These are phyloP conservation scores for Coryphaenoides rupestris DNA, from an alignment of 2,113 vertebrate genomes.

Conservation along the genomic window DNA sequence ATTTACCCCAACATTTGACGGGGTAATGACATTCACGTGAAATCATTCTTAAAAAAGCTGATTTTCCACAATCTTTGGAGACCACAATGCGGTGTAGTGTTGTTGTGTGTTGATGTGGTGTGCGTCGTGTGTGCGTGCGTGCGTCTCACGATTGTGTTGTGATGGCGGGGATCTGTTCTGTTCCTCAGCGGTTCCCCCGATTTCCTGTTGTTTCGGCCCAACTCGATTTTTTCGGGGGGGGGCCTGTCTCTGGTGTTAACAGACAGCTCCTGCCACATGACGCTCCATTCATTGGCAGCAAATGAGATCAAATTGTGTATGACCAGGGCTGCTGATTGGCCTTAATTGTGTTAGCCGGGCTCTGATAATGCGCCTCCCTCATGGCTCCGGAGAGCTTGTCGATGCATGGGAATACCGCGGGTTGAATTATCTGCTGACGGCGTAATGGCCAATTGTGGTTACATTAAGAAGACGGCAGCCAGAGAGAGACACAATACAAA, in stretches of 20 bases:
- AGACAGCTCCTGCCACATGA: constrained; percentile 39
- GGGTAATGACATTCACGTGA: too few species aligned
- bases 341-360: constrained; percentile 46
- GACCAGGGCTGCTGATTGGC: constrained; percentile 41
- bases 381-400: constrained; percentile 4
- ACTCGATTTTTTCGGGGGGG: constrained; percentile 34
- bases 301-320: constrained; percentile 48
- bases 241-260: constrained; percentile 49
- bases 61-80: too few species aligned
- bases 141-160: too few species aligned
- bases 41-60: too few species aligned
- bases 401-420: neutral
- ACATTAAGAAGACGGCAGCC: neutral
- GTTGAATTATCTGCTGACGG: neutral
- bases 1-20: too few species aligned
- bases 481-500: neutral
- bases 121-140: too few species aligned
- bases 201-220: neutral
- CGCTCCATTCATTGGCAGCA: constrained; percentile 51
- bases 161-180: neutral
- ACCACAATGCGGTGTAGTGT: too few species aligned
- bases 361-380: constrained; percentile 19
- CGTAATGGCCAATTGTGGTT: neutral
- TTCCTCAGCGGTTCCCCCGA: neutral
- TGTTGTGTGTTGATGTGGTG: too few species aligned